phyloP scores from a whole-genome alignment of 2,888 invertebrate genomes.

The Aporophyla lueneburgensis region DNA sequence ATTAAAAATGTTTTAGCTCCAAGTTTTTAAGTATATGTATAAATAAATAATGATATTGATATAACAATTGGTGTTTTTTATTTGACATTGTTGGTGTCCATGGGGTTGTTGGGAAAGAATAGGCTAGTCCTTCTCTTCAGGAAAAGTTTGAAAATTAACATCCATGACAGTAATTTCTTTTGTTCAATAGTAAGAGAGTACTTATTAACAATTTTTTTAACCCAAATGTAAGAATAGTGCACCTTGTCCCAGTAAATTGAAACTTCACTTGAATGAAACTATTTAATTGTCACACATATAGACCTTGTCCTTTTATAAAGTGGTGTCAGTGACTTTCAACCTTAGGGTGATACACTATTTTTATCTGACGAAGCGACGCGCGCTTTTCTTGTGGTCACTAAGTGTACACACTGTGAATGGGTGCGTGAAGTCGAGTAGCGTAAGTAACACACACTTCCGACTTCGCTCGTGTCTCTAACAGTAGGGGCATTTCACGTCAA shows the following conservation, averaged over 20 bases:
- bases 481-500: too few species aligned
- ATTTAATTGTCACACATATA: neutral
- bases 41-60: conserved; percentile 85
- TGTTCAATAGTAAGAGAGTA: neutral
- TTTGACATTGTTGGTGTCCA: conserved; percentile 6
- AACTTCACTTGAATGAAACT: neutral
- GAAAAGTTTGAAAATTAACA: neutral
- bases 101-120: neutral
- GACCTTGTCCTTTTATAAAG: neutral
- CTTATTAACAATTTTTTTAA: neutral
- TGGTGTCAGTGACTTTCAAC: neutral
- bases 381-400: neutral
- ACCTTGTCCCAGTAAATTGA: neutral
- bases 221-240: neutral
- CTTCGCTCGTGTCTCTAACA: too few species aligned
- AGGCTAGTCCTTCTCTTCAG: neutral
- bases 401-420: neutral
- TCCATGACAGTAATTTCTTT: neutral
- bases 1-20: conserved; percentile 88
- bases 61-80: conserved; percentile 68
- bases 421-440: neutral
- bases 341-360: neutral
- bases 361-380: neutral
- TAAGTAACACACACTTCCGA: neutral
- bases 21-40: conserved; percentile 84